phyloP scores from a whole-genome alignment of 2,113 vertebrate species.

The Sula dactylatra region DNA sequence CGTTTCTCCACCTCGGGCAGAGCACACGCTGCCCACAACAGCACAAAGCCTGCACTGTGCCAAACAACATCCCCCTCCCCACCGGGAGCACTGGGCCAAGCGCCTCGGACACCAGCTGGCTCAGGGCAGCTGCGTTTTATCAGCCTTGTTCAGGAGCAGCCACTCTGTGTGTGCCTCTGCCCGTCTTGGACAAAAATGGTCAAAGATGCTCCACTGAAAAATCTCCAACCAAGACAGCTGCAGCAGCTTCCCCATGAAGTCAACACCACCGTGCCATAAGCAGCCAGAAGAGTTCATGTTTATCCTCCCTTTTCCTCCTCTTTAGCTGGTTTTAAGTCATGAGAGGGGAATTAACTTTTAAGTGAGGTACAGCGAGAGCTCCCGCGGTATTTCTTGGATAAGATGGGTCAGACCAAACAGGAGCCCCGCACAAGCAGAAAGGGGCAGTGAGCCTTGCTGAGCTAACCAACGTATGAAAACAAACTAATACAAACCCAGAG shows the following conservation, averaged over 20 bases:
- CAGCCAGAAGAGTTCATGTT: accelerated
- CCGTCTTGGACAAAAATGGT: background rate
- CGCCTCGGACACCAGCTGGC: background rate
- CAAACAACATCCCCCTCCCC: background rate
- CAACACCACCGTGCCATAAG: accelerated
- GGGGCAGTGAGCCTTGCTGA: accelerated
- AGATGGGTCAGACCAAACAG: accelerated
- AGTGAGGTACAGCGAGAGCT: background rate
- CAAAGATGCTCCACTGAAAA: background rate
- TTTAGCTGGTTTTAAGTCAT: background rate
- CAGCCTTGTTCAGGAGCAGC: background rate
- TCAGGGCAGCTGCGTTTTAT: background rate
- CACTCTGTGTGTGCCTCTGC: background rate
- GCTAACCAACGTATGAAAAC: background rate
- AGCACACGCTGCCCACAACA: background rate
- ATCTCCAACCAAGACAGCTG: background rate
- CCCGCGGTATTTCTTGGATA: background rate
- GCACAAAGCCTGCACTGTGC: background rate
- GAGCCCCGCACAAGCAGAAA: background rate
- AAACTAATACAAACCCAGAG: background rate
- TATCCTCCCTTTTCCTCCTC: background rate
- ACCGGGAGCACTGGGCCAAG: accelerated
- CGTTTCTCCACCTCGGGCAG: background rate
- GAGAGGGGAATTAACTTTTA: background rate
- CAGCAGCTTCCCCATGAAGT: background rate